Base-by-base conservation (phyloP, 1,140 invertebrate genomes). In the Phenacoccus solenopsis region DNA sequence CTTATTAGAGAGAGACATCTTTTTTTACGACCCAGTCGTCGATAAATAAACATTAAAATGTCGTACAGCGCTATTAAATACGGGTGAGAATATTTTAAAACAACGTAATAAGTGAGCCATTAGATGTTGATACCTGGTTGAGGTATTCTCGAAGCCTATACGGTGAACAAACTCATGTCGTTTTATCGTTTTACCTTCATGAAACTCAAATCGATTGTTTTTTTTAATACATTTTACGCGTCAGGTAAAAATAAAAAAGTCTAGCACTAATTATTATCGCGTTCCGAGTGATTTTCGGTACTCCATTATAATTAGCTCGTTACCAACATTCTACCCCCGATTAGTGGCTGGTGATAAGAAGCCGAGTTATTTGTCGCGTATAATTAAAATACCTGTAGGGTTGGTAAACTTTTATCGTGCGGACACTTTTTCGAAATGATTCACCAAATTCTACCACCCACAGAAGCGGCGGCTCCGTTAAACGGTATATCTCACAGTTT, bases 41-140 rank as follows among this genome's bases (percentile, higher is more conserved):
- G 59, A 64, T 64, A 64, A 64, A 64, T 64, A 64, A 64, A 64
- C 59, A 64, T 64, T 64, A 64, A 64, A 64, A 64, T 64, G 59
- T 64, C 59, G 59, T 64, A 64, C 25, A 64, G 25, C 59, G 59
- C 59, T 64, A 64, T 64, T 64, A 64, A 64, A 64, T 64, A 64
- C 59, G 59, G 59, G 59, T 64, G 59, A 64, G 59, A 64, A 64
- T 64, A 25, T 64, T 64, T 64, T 64, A 49, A 49, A 49, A 49
- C 38, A 49, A 64, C 59, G 59, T 64, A 64, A 64, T 64, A 27
- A 24, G 59, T 64, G 25, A 64, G 25, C 59, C 59, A 64, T 64
- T 64, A 64, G 59, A 64, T 64, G 25, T 64, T 27, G 59, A 64
- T 64, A 27, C 59, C 59, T 64, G 59, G 21, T 64, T 64, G 13